These are phyloP conservation scores for Pseudococcus longispinus DNA, from an alignment of 2,888 invertebrate genomes.

Conservation along the genomic window DNA sequence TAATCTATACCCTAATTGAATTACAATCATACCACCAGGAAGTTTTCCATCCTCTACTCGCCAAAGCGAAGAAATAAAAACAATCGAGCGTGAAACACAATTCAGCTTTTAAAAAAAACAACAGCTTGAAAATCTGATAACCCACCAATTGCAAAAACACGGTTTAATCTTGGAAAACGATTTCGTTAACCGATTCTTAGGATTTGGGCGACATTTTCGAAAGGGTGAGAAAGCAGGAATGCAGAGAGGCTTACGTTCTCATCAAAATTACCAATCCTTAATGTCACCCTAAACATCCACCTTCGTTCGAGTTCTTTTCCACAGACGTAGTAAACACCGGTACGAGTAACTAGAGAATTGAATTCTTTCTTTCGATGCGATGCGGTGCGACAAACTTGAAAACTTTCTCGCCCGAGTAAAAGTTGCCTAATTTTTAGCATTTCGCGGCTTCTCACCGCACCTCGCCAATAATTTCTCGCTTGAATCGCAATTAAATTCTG, in stretches of 20 bases:
- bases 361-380: background rate
- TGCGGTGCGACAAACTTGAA: background rate
- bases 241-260: background rate
- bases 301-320: background rate
- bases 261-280: slow-evolving; percentile 6
- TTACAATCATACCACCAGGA: slow-evolving; percentile 1
- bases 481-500: background rate
- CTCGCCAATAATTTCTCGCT: background rate
- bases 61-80: background rate
- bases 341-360: background rate
- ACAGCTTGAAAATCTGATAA: background rate
- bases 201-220: background rate
- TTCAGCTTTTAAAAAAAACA: background rate
- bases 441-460: background rate
- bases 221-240: background rate
- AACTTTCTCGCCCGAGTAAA: background rate
- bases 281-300: background rate
- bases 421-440: slow-evolving; percentile 16
- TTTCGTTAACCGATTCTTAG: background rate
- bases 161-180: background rate
- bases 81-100: background rate
- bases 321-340: background rate
- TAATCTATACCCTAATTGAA: background rate
- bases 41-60: background rate
- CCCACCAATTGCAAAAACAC: background rate